Percentiles rank a stretch among this genome's conserved stretches.
These are phyloP conservation scores for Callopanchax toddi DNA, from an alignment of 2,113 vertebrate genomes.

Conservation along the genomic window DNA sequence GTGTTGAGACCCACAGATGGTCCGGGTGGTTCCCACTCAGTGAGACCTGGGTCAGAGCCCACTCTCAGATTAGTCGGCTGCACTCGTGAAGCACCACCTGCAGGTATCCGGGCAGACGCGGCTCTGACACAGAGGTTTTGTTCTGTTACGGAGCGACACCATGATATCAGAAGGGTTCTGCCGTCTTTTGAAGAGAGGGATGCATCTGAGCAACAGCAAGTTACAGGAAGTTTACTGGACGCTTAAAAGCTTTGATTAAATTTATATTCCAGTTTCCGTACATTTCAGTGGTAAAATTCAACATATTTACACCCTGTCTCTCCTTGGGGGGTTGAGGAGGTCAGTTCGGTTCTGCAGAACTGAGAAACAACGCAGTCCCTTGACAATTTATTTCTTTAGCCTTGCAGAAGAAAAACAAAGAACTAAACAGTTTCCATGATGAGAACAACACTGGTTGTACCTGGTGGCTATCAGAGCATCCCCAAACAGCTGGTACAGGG, in stretches of 20 bases:
- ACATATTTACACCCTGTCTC: not conserved
- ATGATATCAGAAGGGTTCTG: conserved; percentile 46
- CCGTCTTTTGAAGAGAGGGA: conserved; percentile 38
- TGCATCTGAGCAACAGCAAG: conserved; percentile 7
- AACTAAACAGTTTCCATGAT: not conserved
- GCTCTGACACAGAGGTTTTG: conserved; percentile 73
- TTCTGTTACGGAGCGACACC: conserved; percentile 50
- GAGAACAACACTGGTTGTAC: conserved; percentile 24
- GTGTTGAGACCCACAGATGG: conserved; percentile 83
- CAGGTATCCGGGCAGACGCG: conserved; percentile 69
- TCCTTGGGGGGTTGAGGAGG: not conserved
- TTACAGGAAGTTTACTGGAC: too few relatives aligned
- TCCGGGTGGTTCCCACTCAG: conserved; percentile 83
- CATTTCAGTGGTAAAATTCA: not conserved
- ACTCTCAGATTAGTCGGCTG: conserved; percentile 74
- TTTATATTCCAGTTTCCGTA: conserved; percentile 9
- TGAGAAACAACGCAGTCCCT: conserved; percentile 49
- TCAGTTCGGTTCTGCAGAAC: conserved; percentile 23
- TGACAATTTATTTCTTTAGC: conserved; percentile 45
- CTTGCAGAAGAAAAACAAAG: conserved; percentile 28
- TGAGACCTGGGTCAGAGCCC: conserved; percentile 77
- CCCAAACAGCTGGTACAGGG: not conserved
- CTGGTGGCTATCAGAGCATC: conserved; percentile 3
- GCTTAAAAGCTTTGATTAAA: not conserved
- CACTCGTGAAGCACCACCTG: conserved; percentile 67